Conservation (phyloP, 2,797 vertebrate species). For the Triplophysa bombifrons region DNA sequence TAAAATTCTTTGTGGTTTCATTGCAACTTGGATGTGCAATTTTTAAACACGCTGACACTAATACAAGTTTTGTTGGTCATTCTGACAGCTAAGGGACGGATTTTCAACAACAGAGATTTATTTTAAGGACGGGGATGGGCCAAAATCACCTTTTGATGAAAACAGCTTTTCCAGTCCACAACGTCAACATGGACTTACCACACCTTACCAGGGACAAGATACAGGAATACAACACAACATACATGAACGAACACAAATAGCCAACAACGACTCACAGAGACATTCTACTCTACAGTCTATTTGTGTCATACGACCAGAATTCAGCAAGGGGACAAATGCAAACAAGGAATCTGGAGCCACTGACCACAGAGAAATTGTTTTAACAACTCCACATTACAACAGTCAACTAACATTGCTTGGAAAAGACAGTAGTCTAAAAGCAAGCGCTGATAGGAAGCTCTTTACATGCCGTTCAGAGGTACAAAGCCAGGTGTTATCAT, state of each 20-base stretch:
- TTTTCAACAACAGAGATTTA: conserved; percentile 12
- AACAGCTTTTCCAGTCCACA: not conserved
- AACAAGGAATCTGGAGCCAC: conserved; percentile 28
- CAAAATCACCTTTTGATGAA: conserved; percentile 18
- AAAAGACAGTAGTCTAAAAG: conserved; percentile 37
- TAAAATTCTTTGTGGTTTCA: not conserved
- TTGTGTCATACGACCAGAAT: not conserved
- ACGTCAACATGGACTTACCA: conserved; percentile 25
- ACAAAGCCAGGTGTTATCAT: conserved; percentile 38
- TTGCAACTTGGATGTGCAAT: not conserved
- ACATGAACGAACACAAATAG: conserved; percentile 31
- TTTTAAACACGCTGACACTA: not conserved
- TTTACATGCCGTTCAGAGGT: conserved; percentile 24
- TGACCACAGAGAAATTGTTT: conserved; percentile 36
- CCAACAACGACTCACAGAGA: conserved; percentile 9
- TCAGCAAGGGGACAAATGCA: conserved; percentile 1
- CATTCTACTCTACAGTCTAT: conserved; percentile 9
- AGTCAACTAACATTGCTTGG: conserved; percentile 43
- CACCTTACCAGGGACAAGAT: conserved; percentile 21
- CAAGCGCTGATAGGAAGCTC: conserved; percentile 26
- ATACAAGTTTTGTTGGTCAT: conserved; percentile 22
- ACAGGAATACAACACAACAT: conserved; percentile 37
- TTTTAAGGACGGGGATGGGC: conserved; percentile 28
- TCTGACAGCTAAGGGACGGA: conserved; percentile 32
- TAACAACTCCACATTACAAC: conserved; percentile 33